Evolutionary conservation across 2,797 vertebrate genomes (phyloP).

Genomic region (Diceros bicornis): DNA sequence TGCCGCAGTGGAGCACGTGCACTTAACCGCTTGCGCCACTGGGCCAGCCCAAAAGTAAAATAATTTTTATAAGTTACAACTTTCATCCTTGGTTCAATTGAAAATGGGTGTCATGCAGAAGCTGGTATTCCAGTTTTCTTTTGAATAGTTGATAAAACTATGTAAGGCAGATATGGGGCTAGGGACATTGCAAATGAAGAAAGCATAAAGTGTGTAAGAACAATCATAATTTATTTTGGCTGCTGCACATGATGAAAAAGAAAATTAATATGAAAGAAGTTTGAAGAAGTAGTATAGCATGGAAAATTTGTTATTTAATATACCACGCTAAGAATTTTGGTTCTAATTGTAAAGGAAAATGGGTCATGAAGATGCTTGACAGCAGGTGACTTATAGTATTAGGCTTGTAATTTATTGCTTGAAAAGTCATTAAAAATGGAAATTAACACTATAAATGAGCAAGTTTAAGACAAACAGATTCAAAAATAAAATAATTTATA

Average conservation of each 20-base stretch:
- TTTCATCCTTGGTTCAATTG: neutral
- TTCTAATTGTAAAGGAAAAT: neutral
- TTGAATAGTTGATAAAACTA: neutral
- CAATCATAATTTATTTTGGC: neutral
- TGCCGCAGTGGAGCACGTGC: too few species aligned
- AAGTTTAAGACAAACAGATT: neutral
- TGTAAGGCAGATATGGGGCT: neutral
- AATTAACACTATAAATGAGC: neutral
- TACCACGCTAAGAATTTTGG: neutral
- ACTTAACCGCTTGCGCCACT: too few species aligned
- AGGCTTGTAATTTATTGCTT: neutral
- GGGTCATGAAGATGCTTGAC: neutral
- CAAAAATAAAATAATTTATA: conserved; percentile 26
- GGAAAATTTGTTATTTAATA: neutral
- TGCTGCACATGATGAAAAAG: neutral
- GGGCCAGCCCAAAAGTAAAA: neutral
- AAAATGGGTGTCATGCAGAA: neutral
- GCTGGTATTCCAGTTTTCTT: neutral
- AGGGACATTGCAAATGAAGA: neutral
- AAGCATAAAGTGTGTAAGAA: neutral
- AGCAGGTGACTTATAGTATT: neutral
- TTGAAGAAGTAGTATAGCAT: neutral
- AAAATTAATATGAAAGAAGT: neutral
- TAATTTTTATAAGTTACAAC: neutral
- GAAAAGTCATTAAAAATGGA: conserved; percentile 36